These are phyloP conservation scores for Nematopogon swammerdamellus DNA, from an alignment of 2,888 invertebrate species.

Conservation along the genomic window DNA sequence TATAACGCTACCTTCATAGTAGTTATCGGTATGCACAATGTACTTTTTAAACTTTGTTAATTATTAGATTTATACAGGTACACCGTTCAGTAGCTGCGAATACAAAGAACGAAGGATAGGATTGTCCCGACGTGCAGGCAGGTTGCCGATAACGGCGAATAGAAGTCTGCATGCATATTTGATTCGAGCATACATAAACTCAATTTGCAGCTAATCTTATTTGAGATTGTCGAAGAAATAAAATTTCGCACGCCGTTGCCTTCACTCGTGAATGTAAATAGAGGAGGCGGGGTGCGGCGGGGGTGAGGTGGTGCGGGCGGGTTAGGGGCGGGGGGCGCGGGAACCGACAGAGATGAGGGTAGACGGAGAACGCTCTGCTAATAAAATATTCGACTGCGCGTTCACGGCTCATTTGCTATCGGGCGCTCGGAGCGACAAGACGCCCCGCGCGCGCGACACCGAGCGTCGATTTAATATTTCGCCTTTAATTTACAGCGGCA, in stretches of 20 bases:
- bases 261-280: conserved; percentile 42
- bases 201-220: conserved; percentile 55
- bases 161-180: conserved; percentile 36
- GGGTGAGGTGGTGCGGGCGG: conserved; percentile 8
- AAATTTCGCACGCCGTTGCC: conserved; percentile 48
- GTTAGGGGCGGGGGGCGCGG: conserved; percentile 10
- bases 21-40: no score
- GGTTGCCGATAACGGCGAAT: no score
- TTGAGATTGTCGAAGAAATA: conserved; percentile 54
- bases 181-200: conserved; percentile 39
- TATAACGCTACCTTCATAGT: no score
- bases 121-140: no score
- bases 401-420: conserved; percentile 38
- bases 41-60: no score
- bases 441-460: conserved; percentile 10
- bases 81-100: no score
- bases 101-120: no score
- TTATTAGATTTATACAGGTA: no score
- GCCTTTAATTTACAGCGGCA: conserved; percentile 27
- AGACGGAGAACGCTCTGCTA: conserved; percentile 16
- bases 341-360: conserved; percentile 9
- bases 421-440: conserved; percentile 21
- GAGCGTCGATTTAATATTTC: conserved; percentile 33
- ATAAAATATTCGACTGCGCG: conserved; percentile 34
- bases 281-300: conserved; percentile 20